A percentile compares a stretch with the other conserved stretches of the same genome.
Conservation (phyloP, 2,113 vertebrate genomes). For the Sterrhoptilus dennistouni region DNA sequence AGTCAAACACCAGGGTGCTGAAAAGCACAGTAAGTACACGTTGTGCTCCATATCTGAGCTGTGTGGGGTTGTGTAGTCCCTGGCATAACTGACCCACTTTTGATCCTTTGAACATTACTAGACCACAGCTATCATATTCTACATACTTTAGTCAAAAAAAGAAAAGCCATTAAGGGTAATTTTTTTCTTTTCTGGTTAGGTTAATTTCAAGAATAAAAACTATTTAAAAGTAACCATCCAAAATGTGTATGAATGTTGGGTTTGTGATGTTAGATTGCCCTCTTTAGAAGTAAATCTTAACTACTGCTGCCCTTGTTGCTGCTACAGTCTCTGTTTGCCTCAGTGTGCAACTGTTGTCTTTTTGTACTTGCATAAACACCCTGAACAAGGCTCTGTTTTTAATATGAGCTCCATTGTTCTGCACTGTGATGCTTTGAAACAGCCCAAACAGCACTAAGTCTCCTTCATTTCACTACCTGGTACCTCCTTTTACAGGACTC, state of each 20-base stretch:
- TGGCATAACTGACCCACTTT: not conserved
- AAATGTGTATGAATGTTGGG: not conserved
- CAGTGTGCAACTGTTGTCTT: not conserved
- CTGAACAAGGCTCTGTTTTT: not conserved
- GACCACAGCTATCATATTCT: not conserved
- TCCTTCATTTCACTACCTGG: not conserved
- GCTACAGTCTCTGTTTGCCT: not conserved
- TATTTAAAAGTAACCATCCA: not conserved
- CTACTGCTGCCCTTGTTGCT: not conserved
- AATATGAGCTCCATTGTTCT: not conserved
- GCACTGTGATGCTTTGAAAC: not conserved
- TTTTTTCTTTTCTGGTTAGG: not conserved
- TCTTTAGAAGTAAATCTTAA: not conserved
- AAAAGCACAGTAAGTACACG: constrained; percentile 42
- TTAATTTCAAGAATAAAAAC: not conserved
- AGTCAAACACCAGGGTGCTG: not conserved
- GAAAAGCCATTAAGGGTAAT: not conserved
- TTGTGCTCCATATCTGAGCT: not conserved
- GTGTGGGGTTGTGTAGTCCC: not conserved
- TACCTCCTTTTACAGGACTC: constrained; percentile 22
- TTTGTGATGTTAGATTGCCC: not conserved
- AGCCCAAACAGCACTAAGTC: not conserved
- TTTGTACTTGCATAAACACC: not conserved
- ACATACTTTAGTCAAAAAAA: not conserved
- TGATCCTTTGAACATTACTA: not conserved